Percentiles rank a stretch among this genome's conserved stretches.
Evolutionary conservation across 2,113 vertebrate species (phyloP).

Genomic region (Lycocorax pyrrhopterus): DNA sequence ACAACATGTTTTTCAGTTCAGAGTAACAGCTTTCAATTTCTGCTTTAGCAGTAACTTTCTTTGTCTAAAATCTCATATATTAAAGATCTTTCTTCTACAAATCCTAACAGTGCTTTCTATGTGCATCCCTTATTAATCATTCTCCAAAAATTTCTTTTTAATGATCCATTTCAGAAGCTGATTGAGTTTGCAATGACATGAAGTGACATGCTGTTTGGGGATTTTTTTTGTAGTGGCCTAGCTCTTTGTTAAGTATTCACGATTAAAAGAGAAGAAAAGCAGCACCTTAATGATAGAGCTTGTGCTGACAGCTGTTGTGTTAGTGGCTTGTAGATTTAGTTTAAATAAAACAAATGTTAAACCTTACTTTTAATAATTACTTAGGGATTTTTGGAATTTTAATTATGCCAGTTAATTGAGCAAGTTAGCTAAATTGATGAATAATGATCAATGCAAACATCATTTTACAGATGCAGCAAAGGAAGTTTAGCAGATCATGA

Average conservation of each 20-base stretch:
- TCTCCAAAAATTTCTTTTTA: background rate
- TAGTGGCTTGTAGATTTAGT: background rate
- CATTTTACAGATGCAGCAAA: background rate
- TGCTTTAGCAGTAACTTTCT: background rate
- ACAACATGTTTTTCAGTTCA: accelerated
- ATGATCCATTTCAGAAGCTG: background rate
- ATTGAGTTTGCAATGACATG: background rate
- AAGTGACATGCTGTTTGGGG: background rate
- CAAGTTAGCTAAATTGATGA: background rate
- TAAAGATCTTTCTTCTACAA: background rate
- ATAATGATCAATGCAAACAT: background rate
- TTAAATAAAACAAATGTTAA: background rate
- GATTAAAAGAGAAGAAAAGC: background rate
- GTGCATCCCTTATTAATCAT: background rate
- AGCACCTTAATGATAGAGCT: background rate
- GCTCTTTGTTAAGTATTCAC: background rate
- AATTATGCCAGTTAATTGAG: background rate
- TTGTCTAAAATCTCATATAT: background rate
- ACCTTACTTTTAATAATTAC: background rate
- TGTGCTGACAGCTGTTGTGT: background rate
- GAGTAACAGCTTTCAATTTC: background rate
- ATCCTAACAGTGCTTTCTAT: background rate
- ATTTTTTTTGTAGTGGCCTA: background rate
- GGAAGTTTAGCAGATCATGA: background rate
- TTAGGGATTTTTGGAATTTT: slow-evolving; percentile 22